These are phyloP conservation scores for Tenthredo notha DNA, from an alignment of 2,888 invertebrate species.

Conservation along the genomic window DNA sequence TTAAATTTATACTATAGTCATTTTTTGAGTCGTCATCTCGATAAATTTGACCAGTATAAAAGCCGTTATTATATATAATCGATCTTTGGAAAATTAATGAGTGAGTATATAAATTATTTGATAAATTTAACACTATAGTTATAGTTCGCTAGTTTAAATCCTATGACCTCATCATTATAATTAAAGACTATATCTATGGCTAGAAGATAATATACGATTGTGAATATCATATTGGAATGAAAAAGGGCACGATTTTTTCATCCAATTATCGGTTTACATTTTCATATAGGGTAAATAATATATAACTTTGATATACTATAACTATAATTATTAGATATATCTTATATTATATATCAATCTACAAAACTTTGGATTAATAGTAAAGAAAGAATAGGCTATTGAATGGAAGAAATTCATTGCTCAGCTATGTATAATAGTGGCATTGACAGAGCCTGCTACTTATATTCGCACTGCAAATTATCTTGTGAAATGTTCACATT, in stretches of 20 bases:
- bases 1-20: neutral
- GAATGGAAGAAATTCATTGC: constrained; percentile 14
- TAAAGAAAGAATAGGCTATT: constrained; percentile 9
- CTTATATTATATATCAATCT: constrained; percentile 3
- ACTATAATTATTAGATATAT: neutral
- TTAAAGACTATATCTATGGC: neutral
- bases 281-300: neutral
- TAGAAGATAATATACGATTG: neutral
- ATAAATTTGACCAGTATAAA: constrained; percentile 31
- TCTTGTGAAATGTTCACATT: neutral
- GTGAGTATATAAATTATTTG: constrained; percentile 21
- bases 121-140: neutral
- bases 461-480: neutral
- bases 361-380: constrained; percentile 17
- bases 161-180: neutral
- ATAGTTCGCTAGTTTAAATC: constrained; percentile 13
- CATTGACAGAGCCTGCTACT: constrained; percentile 1
- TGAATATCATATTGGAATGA: neutral
- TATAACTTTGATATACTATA: neutral
- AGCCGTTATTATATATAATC: constrained; percentile 24
- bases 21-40: constrained; percentile 41
- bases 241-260: neutral
- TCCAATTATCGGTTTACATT: neutral
- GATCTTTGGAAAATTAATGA: constrained; percentile 10
- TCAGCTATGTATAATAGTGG: constrained; percentile 20